Conservation (phyloP, 2,888 invertebrate species). For the Latrodectus elegans region DNA sequence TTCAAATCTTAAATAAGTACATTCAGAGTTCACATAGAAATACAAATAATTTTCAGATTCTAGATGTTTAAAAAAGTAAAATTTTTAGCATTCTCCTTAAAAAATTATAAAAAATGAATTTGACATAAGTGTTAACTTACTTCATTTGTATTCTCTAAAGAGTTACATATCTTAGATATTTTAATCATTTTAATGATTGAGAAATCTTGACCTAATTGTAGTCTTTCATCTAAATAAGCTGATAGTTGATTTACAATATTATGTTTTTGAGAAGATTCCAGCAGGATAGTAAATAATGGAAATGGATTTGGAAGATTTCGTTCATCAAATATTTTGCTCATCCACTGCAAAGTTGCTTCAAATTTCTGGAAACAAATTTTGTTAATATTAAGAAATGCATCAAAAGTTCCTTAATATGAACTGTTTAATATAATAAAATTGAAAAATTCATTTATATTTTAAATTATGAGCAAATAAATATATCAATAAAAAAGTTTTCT, state of each 20-base stretch:
- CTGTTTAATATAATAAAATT: no score
- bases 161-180: neutral
- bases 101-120: neutral
- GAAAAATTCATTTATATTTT: no score
- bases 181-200: slow-evolving; percentile 20
- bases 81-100: neutral
- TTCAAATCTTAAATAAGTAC: no score
- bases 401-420: no score
- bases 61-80: no score
- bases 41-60: no score
- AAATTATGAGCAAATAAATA: no score
- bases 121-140: slow-evolving; percentile 11
- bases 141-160: slow-evolving; percentile 13
- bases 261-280: slow-evolving; percentile 16
- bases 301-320: slow-evolving; percentile 13
- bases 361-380: slow-evolving; percentile 29
- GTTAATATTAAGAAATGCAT: neutral
- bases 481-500: no score
- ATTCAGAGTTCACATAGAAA: no score
- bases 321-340: slow-evolving; percentile 4
- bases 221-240: slow-evolving; percentile 24
- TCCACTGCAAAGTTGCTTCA: neutral
- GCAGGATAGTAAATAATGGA: slow-evolving; percentile 26
- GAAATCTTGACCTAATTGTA: slow-evolving; percentile 15
- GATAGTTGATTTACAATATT: slow-evolving; percentile 13